Evolutionary conservation across 2,888 invertebrate genomes (phyloP).

Genomic region (Blera fallax): DNA sequence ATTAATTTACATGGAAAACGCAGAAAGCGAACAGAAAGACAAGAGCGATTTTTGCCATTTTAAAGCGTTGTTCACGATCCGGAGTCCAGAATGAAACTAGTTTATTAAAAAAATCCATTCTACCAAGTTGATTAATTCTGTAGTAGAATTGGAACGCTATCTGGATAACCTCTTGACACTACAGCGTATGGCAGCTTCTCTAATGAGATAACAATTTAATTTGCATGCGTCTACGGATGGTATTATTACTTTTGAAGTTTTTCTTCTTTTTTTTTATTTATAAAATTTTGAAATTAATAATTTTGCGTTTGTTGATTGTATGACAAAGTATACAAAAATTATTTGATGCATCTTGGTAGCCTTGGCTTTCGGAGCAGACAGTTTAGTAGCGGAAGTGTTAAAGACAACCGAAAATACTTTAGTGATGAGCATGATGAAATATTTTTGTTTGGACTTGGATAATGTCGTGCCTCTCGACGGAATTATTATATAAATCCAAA

Average conservation of each 20-base stretch:
- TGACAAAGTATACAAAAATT: not conserved
- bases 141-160: constrained; percentile 3
- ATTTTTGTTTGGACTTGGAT: too few relatives aligned
- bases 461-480: too few relatives aligned
- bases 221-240: not conserved
- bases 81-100: constrained; percentile 33
- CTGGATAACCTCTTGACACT: constrained; percentile 29
- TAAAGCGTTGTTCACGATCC: constrained; percentile 1
- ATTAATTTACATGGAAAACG: constrained; percentile 35
- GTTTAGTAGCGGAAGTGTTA: not conserved
- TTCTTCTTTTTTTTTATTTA: not conserved
- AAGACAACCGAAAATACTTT: not conserved
- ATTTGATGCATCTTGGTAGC: not conserved
- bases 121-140: constrained; percentile 3
- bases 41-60: constrained; percentile 52
- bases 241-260: not conserved
- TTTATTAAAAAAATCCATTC: not conserved
- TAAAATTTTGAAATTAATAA: not conserved
- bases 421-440: not conserved
- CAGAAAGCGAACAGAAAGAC: constrained; percentile 45
- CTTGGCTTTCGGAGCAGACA: not conserved
- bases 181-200: constrained; percentile 3
- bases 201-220: constrained; percentile 13
- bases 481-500: too few relatives aligned
- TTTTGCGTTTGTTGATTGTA: not conserved